These are phyloP conservation scores for Melipona bicolor DNA, from an alignment of 2,888 invertebrate genomes.

Conservation along the genomic window DNA sequence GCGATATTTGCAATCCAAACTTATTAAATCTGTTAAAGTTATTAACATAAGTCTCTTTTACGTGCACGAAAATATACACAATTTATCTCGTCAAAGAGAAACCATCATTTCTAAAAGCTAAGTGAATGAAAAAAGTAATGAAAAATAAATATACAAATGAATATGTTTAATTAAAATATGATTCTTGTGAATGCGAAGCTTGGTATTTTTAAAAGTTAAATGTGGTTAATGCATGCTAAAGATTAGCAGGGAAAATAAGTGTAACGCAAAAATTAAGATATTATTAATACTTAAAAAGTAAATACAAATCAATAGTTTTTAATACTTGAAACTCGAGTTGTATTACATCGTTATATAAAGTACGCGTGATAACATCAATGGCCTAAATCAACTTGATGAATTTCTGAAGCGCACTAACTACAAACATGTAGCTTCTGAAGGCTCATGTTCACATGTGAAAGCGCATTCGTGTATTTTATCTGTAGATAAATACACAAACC, in stretches of 20 bases:
- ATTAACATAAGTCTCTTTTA: background rate
- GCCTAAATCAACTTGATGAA: constrained; percentile 8
- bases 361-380: background rate
- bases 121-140: no score
- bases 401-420: background rate
- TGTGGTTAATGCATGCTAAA: background rate
- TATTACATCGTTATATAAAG: background rate
- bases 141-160: no score
- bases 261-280: background rate
- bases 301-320: background rate
- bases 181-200: background rate
- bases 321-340: background rate
- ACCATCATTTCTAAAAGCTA: no score
- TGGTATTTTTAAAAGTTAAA: background rate
- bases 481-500: background rate
- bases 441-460: background rate
- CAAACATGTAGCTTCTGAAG: background rate
- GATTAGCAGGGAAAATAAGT: background rate
- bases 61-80: background rate
- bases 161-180: no score
- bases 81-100: background rate
- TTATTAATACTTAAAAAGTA: background rate
- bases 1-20: background rate
- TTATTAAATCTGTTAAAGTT: background rate
- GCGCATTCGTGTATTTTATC: background rate